Percentiles rank a stretch among this genome's conserved stretches.
These are phyloP conservation scores for Carpatolechia fugitivella DNA, from an alignment of 2,888 invertebrate species.

Conservation along the genomic window DNA sequence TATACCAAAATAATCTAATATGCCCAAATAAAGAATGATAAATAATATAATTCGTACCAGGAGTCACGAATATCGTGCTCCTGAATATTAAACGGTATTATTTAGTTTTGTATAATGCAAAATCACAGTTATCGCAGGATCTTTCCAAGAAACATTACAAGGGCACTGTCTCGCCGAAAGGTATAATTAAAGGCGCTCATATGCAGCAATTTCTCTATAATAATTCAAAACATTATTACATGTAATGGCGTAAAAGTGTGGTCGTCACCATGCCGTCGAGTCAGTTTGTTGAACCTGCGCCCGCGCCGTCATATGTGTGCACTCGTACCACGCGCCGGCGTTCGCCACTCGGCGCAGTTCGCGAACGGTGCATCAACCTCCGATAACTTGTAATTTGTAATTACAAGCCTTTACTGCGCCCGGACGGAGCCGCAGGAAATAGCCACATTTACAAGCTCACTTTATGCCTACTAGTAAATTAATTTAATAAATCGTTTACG, in stretches of 20 bases:
- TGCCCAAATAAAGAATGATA: not conserved
- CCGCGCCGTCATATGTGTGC: slow-evolving; percentile 66
- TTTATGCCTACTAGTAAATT: slow-evolving; percentile 41
- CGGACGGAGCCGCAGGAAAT: slow-evolving; percentile 62
- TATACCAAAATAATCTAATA: too few species aligned
- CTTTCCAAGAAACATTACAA: slow-evolving; percentile 41
- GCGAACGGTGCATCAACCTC: slow-evolving; percentile 71
- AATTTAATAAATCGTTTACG: slow-evolving; percentile 51
- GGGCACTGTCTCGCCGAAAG: slow-evolving; percentile 41
- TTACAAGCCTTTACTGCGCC: slow-evolving; percentile 72
- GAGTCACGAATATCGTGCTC: too few species aligned
- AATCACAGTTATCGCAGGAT: slow-evolving; percentile 35
- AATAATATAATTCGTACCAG: too few species aligned
- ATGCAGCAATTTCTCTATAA: slow-evolving; percentile 45
- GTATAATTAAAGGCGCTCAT: slow-evolving; percentile 23
- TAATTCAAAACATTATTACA: slow-evolving; percentile 62
- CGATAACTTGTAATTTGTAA: slow-evolving; percentile 74
- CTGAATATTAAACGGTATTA: too few species aligned
- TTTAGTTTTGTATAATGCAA: not conserved
- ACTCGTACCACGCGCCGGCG: slow-evolving; percentile 51
- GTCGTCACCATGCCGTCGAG: slow-evolving; percentile 50
- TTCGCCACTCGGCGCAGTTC: slow-evolving; percentile 33
- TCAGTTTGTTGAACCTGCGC: slow-evolving; percentile 75
- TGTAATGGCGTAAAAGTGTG: slow-evolving; percentile 61
- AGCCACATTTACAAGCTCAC: slow-evolving; percentile 57